A percentile compares a stretch with the other conserved stretches of the same genome.
Evolutionary conservation across 2,797 vertebrate genomes (phyloP).

Genomic region (Pagetopsis macropterus): DNA sequence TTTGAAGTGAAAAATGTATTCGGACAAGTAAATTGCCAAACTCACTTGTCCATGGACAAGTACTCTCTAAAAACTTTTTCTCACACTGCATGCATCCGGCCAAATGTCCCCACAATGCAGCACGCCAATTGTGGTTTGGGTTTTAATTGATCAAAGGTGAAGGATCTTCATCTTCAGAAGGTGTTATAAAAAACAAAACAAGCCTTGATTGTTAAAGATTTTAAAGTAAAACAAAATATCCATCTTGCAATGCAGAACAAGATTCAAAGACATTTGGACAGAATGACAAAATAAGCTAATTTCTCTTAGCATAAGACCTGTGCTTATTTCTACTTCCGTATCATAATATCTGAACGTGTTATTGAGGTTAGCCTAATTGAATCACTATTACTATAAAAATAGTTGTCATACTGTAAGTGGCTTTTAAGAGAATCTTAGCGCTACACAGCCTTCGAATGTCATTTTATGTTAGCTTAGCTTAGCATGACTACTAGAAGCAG

Average conservation of each 20-base stretch:
- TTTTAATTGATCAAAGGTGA: conserved; percentile 18
- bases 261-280: background rate
- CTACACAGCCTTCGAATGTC: background rate
- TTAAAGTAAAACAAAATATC: background rate
- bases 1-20: too few species aligned
- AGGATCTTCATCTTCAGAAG: conserved; percentile 13
- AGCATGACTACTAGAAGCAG: too few species aligned
- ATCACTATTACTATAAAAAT: background rate
- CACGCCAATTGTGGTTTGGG: conserved; percentile 46
- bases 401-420: background rate
- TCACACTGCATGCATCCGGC: conserved; percentile 54
- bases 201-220: background rate
- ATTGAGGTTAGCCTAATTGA: background rate
- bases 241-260: background rate
- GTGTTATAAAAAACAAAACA: background rate
- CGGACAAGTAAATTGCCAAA: too few species aligned
- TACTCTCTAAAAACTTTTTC: too few species aligned
- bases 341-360: background rate
- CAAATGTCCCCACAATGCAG: conserved; percentile 47
- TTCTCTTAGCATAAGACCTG: background rate
- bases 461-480: too few species aligned
- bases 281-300: background rate
- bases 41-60: too few species aligned
- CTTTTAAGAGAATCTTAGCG: background rate
- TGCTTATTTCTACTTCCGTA: background rate